These are phyloP conservation scores for Notothenia rossii DNA, from an alignment of 2,113 vertebrate genomes.

Conservation along the genomic window DNA sequence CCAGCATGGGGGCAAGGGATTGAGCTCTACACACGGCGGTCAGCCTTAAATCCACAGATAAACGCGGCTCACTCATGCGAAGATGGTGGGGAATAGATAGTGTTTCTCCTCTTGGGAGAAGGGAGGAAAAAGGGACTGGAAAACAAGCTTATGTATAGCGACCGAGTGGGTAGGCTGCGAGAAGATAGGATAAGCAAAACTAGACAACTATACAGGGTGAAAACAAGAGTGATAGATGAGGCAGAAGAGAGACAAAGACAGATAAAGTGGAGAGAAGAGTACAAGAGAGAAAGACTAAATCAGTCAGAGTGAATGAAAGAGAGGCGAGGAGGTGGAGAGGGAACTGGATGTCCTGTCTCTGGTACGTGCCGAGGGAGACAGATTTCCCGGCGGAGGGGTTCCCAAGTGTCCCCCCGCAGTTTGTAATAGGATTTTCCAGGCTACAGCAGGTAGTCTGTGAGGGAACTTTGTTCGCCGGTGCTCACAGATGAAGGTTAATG, in stretches of 20 bases:
- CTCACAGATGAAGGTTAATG: constrained; percentile 80
- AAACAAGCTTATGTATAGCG: constrained; percentile 45
- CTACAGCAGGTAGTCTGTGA: constrained; percentile 80
- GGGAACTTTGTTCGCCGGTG: constrained; percentile 73
- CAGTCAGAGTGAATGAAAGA: constrained; percentile 73
- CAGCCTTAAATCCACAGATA: constrained; percentile 60
- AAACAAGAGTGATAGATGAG: constrained; percentile 75
- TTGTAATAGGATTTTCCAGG: constrained; percentile 81
- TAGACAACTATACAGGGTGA: constrained; percentile 59
- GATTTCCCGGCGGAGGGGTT: constrained; percentile 71
- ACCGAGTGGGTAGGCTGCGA: constrained; percentile 28
- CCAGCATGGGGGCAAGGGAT: constrained; percentile 32
- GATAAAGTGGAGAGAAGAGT: constrained; percentile 59
- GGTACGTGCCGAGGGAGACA: constrained; percentile 70
- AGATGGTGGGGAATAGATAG: constrained; percentile 57
- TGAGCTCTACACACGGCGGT: constrained; percentile 43
- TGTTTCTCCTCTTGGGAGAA: constrained; percentile 42
- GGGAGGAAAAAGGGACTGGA: constrained; percentile 45
- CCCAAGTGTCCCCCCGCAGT: constrained; percentile 67
- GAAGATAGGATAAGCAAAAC: constrained; percentile 64
- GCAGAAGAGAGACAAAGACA: constrained; percentile 60
- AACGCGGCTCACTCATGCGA: constrained; percentile 55
- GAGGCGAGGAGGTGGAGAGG: constrained; percentile 60
- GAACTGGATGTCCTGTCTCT: constrained; percentile 70
- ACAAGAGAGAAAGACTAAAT: constrained; percentile 64